These are phyloP conservation scores for Drosophila pullipes DNA, from an alignment of 2,888 invertebrate genomes.

Conservation along the genomic window DNA sequence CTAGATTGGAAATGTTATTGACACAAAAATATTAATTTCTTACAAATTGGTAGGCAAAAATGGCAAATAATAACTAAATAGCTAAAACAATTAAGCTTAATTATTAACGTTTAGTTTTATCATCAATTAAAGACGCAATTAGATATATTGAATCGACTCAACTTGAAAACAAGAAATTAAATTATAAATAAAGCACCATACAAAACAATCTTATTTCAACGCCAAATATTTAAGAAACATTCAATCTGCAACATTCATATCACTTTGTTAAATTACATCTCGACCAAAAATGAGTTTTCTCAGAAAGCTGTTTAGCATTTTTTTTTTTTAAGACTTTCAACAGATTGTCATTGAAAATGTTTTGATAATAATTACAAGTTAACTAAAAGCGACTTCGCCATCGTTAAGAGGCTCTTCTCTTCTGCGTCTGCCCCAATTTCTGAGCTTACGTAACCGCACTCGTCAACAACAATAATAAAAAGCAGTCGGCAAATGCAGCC, in stretches of 20 bases:
- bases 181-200: not conserved
- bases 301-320: not conserved
- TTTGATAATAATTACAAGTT: constrained; percentile 54
- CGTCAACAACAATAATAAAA: constrained; percentile 51
- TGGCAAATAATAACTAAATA: too few species aligned
- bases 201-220: not conserved
- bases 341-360: constrained; percentile 55
- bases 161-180: not conserved
- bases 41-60: too few species aligned
- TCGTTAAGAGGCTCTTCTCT: not conserved
- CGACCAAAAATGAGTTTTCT: not conserved
- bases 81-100: too few species aligned
- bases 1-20: too few species aligned
- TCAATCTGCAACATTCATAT: not conserved
- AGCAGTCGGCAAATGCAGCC: constrained; percentile 58
- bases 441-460: constrained; percentile 14
- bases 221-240: not conserved
- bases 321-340: constrained; percentile 11
- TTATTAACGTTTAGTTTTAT: too few species aligned
- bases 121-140: too few species aligned
- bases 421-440: not conserved
- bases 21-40: too few species aligned
- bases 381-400: constrained; percentile 34
- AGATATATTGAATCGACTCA: not conserved
- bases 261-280: not conserved